Base-by-base conservation (phyloP, 2,113 vertebrate species). In the Cyanistes caeruleus region DNA sequence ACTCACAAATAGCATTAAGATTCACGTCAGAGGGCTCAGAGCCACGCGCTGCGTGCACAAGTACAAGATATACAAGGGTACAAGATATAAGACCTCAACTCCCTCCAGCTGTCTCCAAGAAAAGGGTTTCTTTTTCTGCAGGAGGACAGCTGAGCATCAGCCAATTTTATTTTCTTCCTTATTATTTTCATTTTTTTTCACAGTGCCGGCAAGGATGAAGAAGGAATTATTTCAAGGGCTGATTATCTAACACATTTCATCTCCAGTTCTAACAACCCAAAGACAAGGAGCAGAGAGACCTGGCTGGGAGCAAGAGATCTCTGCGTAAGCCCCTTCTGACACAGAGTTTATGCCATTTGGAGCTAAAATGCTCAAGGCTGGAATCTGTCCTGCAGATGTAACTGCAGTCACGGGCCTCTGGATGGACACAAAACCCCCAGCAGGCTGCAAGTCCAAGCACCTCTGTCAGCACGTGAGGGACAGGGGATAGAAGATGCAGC, bases 351-450 rank as follows among this genome's bases (percentile, higher is more conserved):
- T 80, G 78, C 52, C 82, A 43, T 63, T 91, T 0, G 2, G 73
- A 3, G 8, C 44, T 37, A 23, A 72, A 85, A 31, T 0, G 1
- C 75, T 78, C 87, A 7, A 22, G 89, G 84, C 52, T 84, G 82
- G 64, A 46, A 75, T 84, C 72, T 87, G 82, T 58, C 89, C 84
- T 82, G 81, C 93, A 95, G 89, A 81, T 91, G 91, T 60, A 88
- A 15, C 48, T 49, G 65, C 75, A 96, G 88, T 78, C 82, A 64
- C 1, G 0, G 52, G 69, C 33, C 56, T 31, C 55, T 69, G 81
- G n/a, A 44, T 22, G 46, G 77, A 67, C 5, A 59, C 46, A 83
- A 78, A 93, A 41, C 7, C 21, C 41, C 24, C 39, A 65, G 37
- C 52, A 46, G 87, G 59, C 91, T 82, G 51, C 12, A 8, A 58